These are phyloP conservation scores for Lissonota sp. DNA, from an alignment of 2,888 invertebrate genomes.

Conservation along the genomic window DNA sequence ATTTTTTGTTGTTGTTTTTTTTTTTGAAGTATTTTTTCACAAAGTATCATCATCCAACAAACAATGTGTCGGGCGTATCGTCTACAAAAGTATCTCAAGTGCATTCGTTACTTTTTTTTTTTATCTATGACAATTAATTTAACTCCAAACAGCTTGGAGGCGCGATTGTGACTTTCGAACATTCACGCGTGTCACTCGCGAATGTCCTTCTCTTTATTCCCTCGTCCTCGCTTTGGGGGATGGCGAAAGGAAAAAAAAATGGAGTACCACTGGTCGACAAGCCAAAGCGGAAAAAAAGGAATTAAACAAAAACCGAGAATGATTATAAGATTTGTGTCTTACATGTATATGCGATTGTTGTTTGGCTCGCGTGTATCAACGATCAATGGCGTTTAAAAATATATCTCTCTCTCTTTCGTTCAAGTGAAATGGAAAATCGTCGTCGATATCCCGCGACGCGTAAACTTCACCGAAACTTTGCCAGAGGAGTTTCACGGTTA, in stretches of 20 bases:
- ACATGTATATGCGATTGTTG: constrained; percentile 51
- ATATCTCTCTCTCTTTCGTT: constrained; percentile 3
- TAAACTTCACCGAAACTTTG: constrained; percentile 40
- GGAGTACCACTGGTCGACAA: constrained; percentile 83
- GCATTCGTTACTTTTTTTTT: constrained; percentile 30
- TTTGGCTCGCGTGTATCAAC: constrained; percentile 59
- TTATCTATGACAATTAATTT: constrained; percentile 4
- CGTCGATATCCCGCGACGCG: constrained; percentile 62
- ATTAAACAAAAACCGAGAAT: constrained; percentile 54
- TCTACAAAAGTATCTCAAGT: constrained; percentile 15
- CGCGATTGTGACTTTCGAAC: constrained; percentile 1
- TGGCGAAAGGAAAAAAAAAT: constrained; percentile 78
- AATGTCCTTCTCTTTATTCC: constrained; percentile 47
- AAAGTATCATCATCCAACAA: too few species aligned
- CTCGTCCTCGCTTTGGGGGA: constrained; percentile 71
- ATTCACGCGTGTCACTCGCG: constrained; percentile 27
- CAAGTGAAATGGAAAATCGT: constrained; percentile 42
- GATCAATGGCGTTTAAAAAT: constrained; percentile 14
- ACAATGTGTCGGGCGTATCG: neutral
- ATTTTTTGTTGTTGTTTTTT: too few species aligned
- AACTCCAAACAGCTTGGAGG: constrained; percentile 38
- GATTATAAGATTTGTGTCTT: constrained; percentile 45
- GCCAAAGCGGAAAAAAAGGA: constrained; percentile 70
- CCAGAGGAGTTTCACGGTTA: constrained; percentile 1
- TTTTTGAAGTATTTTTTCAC: too few species aligned